These are phyloP conservation scores for Geopemphigus sp. DNA, from an alignment of 1,140 invertebrate species.

Conservation along the genomic window DNA sequence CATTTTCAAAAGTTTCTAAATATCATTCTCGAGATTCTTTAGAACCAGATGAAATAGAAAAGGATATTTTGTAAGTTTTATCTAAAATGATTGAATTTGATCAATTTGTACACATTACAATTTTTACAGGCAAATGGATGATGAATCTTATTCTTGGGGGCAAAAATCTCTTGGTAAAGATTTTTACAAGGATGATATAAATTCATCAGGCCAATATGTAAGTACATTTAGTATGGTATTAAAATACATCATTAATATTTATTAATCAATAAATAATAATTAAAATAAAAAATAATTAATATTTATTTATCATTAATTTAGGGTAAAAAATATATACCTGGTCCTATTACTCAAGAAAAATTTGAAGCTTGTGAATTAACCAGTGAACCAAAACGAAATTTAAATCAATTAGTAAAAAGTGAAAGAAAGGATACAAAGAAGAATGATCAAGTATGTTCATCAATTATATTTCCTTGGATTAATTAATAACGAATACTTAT, in stretches of 20 bases:
- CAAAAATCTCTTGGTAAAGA: conserved; percentile 43
- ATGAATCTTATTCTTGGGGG: conserved; percentile 25
- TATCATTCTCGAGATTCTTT: conserved; percentile 38
- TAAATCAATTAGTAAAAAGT: conserved; percentile 59
- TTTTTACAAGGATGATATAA: conserved; percentile 38
- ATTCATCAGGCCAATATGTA: conserved; percentile 31
- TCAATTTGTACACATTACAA: background rate
- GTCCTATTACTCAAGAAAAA: conserved; percentile 65
- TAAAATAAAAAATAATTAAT: conserved; percentile 55
- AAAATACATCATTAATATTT: background rate
- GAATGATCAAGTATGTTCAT: conserved; percentile 28
- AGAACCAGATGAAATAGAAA: conserved; percentile 40
- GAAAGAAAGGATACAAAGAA: conserved; percentile 43
- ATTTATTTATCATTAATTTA: background rate
- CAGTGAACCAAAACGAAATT: conserved; percentile 59
- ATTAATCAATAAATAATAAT: background rate
- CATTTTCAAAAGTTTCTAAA: conserved; percentile 7
- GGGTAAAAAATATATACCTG: conserved; percentile 58
- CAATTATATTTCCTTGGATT: background rate
- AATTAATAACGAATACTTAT: too few relatives aligned
- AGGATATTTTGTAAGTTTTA: conserved; percentile 28
- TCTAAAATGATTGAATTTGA: too few relatives aligned
- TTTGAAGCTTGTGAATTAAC: conserved; percentile 63
- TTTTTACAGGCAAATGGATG: conserved; percentile 34
- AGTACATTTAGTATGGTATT: background rate